Percentiles rank a stretch among this genome's conserved stretches.
Conservation (phyloP, 2,113 vertebrate species). For the Pseudonaja textilis region DNA sequence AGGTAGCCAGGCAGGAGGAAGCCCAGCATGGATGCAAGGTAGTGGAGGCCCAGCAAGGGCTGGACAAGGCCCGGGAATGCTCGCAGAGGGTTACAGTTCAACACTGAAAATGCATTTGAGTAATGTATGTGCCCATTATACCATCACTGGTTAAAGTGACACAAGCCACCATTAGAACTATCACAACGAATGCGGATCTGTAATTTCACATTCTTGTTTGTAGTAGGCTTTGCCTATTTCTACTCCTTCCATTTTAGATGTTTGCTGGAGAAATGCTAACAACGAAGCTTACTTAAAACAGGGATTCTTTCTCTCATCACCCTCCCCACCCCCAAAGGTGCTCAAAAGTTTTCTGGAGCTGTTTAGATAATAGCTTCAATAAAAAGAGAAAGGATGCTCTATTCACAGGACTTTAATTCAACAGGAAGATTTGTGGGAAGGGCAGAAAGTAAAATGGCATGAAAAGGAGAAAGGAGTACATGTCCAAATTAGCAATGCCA, state of each 20-base stretch:
- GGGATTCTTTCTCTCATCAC: not conserved
- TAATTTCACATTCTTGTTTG: not conserved
- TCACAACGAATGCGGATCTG: conserved; percentile 4
- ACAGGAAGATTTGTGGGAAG: not conserved
- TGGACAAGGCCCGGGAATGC: too few species aligned
- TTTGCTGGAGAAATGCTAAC: not conserved
- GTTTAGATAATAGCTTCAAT: conserved; percentile 5
- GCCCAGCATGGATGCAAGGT: too few species aligned
- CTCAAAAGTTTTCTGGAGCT: not conserved
- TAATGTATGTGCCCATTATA: not conserved
- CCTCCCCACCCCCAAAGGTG: not conserved
- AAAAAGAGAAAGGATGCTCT: conserved; percentile 8
- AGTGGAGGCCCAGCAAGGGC: too few species aligned
- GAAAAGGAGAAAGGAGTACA: not conserved
- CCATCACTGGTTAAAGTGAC: not conserved
- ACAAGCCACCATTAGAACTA: not conserved
- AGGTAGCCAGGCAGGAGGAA: too few species aligned
- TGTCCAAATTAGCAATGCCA: not conserved
- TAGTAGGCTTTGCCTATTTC: fast-evolving
- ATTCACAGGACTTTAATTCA: not conserved
- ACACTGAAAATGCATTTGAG: not conserved
- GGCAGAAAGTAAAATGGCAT: not conserved
- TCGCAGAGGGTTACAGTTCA: not conserved
- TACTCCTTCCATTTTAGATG: not conserved
- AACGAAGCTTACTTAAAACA: not conserved